Evolutionary conservation across 2,797 vertebrate genomes (phyloP).

Genomic region (Hypotaenidia okinawae): DNA sequence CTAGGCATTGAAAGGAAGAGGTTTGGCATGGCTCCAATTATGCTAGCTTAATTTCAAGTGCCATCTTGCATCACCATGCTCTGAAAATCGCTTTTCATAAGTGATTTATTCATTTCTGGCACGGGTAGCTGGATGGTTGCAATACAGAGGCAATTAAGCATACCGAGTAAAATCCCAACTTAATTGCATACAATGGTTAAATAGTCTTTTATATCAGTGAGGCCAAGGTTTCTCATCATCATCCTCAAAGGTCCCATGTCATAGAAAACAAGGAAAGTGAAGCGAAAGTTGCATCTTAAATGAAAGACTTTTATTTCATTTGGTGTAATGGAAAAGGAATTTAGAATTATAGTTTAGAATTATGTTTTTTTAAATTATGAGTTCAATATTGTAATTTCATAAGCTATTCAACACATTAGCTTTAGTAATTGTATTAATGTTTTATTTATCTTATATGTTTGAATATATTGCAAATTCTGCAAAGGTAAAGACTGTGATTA

Average conservation of each 20-base stretch:
- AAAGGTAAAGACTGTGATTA: constrained; percentile 3
- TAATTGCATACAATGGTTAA: background rate
- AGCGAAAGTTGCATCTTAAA: background rate
- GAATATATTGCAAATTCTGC: background rate
- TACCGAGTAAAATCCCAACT: constrained; percentile 7
- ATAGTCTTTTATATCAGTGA: background rate
- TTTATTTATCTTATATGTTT: constrained; percentile 8
- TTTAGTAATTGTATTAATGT: constrained; percentile 35
- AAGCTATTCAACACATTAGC: constrained; percentile 11
- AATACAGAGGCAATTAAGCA: background rate
- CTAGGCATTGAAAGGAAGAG: background rate
- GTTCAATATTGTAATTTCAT: background rate
- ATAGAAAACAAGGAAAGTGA: background rate
- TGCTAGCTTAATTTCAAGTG: constrained; percentile 14
- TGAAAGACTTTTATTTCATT: background rate
- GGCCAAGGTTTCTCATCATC: background rate
- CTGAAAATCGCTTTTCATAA: constrained; percentile 29
- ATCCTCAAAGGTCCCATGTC: background rate
- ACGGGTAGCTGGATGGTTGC: background rate
- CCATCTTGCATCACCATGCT: background rate
- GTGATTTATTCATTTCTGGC: background rate
- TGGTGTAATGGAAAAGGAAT: background rate
- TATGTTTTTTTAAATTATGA: constrained; percentile 2
- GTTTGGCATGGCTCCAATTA: background rate
- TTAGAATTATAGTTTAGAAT: too few species aligned